Evolutionary conservation across 2,797 vertebrate genomes (phyloP), one percentile per base, ranked within the genome.

Genomic region (Pseudochirops cupreus): DNA sequence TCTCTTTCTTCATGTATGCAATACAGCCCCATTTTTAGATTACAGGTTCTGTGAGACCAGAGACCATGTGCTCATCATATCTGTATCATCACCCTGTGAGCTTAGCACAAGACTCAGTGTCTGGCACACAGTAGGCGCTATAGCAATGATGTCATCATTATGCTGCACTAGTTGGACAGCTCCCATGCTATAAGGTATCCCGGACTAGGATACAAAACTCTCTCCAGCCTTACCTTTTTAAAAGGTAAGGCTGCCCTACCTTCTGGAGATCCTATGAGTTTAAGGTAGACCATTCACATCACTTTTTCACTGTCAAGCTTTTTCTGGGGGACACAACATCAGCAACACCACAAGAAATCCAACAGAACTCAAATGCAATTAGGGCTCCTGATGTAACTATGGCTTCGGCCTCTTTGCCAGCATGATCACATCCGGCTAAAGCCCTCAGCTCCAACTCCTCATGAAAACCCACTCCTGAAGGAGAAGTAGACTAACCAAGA

Each of bases 381-480:
- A 33, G 12, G 59, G 59, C 29, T 62, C 59, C 62, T 54, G 16
- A 10, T 59, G 26, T 18, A 57, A 1, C 26, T 92, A 93, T 3
- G 13, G 33, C 16, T 58, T 95, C 56, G 56, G 92, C 55, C 93
- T 82, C 91, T 0, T 4, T n/a, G 39, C 67, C 90, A 95, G 56
- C 31, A 50, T 90, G 26, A 87, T 46, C 31, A 95, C 28, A 62
- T 54, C 46, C 56, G 57, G 57, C 29, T 29, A 87, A 95, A 92
- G 74, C 93, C 29, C 46, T 2, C n/a, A 91, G 33, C 55, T 96
- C 95, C 93, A 52, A 62, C 55, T 56, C 24, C 53, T 62, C 91
- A 62, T 94, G 74, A 96, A 93, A 96, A 92, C 31, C 2, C 31
- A n/a, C 56, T 95, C 55, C 94, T 92, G 14, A 96, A 57, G 31